phyloP scores from a whole-genome alignment of 2,797 vertebrate species.

The Meriones psammophilus region DNA sequence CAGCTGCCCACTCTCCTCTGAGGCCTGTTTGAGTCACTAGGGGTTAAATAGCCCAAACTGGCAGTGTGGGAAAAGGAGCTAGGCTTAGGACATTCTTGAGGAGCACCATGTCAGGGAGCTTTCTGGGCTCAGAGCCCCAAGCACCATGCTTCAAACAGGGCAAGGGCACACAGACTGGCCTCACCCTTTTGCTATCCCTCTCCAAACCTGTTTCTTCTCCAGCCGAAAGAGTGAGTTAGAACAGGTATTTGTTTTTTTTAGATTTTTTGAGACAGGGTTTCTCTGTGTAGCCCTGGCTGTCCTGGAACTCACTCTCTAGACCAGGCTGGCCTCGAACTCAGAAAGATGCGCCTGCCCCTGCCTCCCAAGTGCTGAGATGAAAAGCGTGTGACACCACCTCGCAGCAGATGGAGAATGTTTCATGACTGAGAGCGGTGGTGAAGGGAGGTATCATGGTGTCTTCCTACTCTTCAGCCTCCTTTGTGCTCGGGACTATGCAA shows the following conservation, averaged over 20 bases:
- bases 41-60: conserved; percentile 58
- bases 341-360: background rate
- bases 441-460: background rate
- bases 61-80: conserved; percentile 48
- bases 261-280: background rate
- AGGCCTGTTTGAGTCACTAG: conserved; percentile 73
- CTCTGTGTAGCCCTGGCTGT: background rate
- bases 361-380: background rate
- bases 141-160: background rate
- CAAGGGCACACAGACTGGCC: background rate
- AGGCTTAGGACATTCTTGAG: conserved; percentile 59
- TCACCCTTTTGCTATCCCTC: background rate
- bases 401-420: background rate
- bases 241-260: background rate
- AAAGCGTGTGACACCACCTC: background rate
- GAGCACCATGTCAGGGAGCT: conserved; percentile 32
- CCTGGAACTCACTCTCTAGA: background rate
- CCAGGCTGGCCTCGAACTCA: background rate
- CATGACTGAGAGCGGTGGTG: background rate
- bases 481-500: background rate
- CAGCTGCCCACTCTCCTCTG: conserved; percentile 68
- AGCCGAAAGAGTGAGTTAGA: background rate
- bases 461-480: background rate
- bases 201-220: conserved; percentile 60
- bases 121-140: conserved; percentile 40